Evolutionary conservation across 2,888 invertebrate genomes (phyloP), one percentile per base, ranked within the genome.

Genomic region (Merodon equestris): DNA sequence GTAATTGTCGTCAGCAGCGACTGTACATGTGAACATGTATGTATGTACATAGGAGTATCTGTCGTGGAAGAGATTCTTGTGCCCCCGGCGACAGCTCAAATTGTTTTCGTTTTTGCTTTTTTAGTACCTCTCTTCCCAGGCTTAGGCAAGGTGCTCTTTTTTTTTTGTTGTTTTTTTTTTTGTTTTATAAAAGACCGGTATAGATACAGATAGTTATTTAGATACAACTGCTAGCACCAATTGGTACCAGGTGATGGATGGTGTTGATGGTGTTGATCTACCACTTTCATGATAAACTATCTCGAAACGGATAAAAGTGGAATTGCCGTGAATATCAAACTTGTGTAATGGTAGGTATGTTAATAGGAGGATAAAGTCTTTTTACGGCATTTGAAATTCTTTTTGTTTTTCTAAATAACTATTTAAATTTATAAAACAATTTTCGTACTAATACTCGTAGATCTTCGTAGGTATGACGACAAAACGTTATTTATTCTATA

Each of bases 71-170:
- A 51, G 45, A 60, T 48, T 58, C 47, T 48, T 54, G 13, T 64
- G 53, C 63, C 53, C 53, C 63, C 73, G 47, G 57, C 56, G 68
- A 68, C 68, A 63, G 54, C 42, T 48, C 34, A 42, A 53, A 48
- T 58, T 58, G 47, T 9, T 40, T n/a, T 40, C 14, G 9, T 63
- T 61, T 36, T 9, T 38, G 27, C 44, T 36, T 17, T 2, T 7
- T 27, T 27, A 27, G 27, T 40, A 40, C n/a, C 40, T n/a, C 40
- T 10, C 36, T 36, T 36, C 36, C 36, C 36, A 36, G 10, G 36
- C 5, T 10, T 36, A 36, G n/a, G n/a, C n/a, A n/a, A n/a, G n/a
- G n/a, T n/a, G n/a, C n/a, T n/a, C n/a, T n/a, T n/a, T n/a, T n/a
- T n/a, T n/a, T n/a, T n/a, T n/a, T n/a, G n/a, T n/a, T n/a, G n/a